A percentile compares a stretch with the other conserved stretches of the same genome.
Conservation (phyloP, 2,113 vertebrate genomes). For the Probosciger aterrimus region DNA sequence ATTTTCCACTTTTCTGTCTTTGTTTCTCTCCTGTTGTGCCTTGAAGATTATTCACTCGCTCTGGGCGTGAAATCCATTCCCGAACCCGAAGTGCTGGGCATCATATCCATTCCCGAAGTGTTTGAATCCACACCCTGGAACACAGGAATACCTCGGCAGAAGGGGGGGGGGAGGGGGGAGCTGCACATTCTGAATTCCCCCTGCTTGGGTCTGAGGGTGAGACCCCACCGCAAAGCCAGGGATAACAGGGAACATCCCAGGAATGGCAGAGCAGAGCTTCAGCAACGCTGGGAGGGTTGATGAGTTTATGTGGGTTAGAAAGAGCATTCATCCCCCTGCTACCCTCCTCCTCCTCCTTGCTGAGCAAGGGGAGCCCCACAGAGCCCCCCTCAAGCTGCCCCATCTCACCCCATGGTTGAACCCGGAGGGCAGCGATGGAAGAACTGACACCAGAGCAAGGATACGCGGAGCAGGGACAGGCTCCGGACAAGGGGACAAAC, state of each 20-base stretch:
- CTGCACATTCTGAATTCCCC: too few relatives aligned
- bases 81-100: background rate
- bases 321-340: background rate
- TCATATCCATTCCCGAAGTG: background rate
- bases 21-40: background rate
- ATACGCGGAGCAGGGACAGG: background rate
- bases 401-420: background rate
- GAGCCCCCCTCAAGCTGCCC: background rate
- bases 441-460: background rate
- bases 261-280: background rate
- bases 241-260: fast-evolving
- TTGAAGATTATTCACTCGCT: background rate
- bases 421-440: background rate
- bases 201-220: fast-evolving
- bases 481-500: background rate
- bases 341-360: background rate
- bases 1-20: slow-evolving; percentile 2
- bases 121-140: background rate
- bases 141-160: background rate
- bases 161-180: background rate
- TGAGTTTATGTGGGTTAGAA: background rate
- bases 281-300: fast-evolving
- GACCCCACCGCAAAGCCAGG: background rate
- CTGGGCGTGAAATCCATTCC: background rate
- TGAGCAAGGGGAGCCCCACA: background rate